phyloP scores from a whole-genome alignment of 2,888 invertebrate genomes.

The Orthosia gothica region DNA sequence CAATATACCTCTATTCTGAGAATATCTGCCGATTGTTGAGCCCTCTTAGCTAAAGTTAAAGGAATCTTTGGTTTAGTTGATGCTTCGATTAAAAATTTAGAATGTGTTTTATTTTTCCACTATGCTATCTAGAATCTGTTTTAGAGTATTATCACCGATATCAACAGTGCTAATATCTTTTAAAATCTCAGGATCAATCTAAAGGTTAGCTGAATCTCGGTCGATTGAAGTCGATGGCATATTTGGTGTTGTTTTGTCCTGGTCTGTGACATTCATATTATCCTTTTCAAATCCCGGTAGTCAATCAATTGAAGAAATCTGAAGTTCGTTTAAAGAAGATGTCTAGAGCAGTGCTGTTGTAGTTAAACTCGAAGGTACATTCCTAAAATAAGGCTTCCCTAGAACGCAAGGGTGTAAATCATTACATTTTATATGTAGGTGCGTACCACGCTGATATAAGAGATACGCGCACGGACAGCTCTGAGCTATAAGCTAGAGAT shows the following conservation, averaged over 20 bases:
- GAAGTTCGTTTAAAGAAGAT: constrained; percentile 3
- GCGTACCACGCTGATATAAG: constrained; percentile 33
- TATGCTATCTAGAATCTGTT: background rate
- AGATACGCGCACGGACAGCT: constrained; percentile 23
- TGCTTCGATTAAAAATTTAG: no score
- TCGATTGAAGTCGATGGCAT: background rate
- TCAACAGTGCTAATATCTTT: constrained; percentile 9
- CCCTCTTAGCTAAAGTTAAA: no score
- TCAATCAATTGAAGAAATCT: background rate
- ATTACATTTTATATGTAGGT: constrained; percentile 41
- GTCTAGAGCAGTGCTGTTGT: background rate
- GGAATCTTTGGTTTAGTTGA: background rate
- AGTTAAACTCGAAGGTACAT: background rate
- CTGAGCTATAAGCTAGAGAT: constrained; percentile 42
- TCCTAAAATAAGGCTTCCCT: constrained; percentile 8
- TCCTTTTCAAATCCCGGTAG: background rate
- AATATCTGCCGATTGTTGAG: no score
- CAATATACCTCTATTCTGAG: background rate
- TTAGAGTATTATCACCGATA: background rate
- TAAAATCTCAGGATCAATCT: constrained; percentile 1
- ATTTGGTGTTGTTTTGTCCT: background rate
- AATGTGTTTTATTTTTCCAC: no score
- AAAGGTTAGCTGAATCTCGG: background rate
- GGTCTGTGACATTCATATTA: background rate
- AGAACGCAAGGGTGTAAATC: constrained; percentile 33